Evolutionary conservation across 2,797 vertebrate genomes (phyloP), one percentile per base, ranked within the genome.

Genomic region (Coregonus suidteri): DNA sequence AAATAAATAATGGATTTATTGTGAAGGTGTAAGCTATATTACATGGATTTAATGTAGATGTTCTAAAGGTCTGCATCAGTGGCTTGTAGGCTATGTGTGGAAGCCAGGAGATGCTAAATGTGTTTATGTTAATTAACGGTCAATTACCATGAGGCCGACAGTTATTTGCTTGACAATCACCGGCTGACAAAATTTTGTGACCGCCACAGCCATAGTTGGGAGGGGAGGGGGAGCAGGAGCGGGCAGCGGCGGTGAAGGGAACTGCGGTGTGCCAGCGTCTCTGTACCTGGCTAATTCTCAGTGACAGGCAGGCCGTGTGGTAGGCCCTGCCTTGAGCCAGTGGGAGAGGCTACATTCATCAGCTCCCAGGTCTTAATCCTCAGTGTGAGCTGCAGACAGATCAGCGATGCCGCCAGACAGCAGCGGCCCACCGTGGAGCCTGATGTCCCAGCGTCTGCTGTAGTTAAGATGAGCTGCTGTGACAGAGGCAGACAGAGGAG

Each of bases 381-480:
- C 88, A 80, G 75, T 73, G 62, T 82, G 88, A 90, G 52, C 80
- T 34, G 84, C 81, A 85, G 84, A 77, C 79, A 73, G 87, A 80
- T 86, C 86, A 83, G 83, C 83, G 62, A 71, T 84, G 81, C 79
- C 75, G 81, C 47, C 73, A 87, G 79, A 78, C n/a, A 6, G 84
- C 86, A 85, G 80, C 81, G 51, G 88, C 85, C 87, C 85, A 81
- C 88, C 80, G 81, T 13, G 59, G 86, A 88, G 85, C 83, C 86
- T 77, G 79, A 83, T 72, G 88, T 81, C 85, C 71, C 20, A 86
- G 83, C 77, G 86, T 89, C 91, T 83, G 90, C 74, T 86, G 88
- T 16, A 86, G 88, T 78, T 83, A 90, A 88, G 89, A 91, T 92
- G 91, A 91, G 90, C 85, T 90, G 77, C 87, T 86, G 84, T 87